Conservation (phyloP, 2,797 vertebrate species). For the Artibeus lituratus region DNA sequence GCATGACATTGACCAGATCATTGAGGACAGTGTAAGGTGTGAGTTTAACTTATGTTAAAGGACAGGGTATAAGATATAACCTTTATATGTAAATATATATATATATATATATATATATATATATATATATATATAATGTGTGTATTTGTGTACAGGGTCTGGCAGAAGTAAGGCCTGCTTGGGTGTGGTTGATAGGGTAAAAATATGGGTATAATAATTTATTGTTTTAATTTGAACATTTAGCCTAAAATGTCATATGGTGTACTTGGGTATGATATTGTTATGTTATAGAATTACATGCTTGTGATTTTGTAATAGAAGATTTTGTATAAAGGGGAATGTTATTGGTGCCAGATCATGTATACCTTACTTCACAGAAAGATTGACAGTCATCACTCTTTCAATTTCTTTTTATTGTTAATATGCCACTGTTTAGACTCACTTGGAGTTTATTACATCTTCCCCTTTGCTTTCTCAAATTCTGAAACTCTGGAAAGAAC, state of each 20-base stretch:
- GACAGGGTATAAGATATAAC: background rate
- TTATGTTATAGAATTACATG: too few species aligned
- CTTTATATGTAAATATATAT: background rate
- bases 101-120: too few species aligned
- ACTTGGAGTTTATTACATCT: background rate
- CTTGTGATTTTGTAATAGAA: too few species aligned
- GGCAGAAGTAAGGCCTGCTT: too few species aligned
- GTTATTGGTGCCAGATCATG: too few species aligned
- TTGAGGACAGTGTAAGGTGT: background rate
- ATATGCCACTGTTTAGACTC: background rate
- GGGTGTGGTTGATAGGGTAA: too few species aligned
- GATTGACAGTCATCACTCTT: background rate
- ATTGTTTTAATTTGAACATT: too few species aligned
- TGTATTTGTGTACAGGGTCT: background rate
- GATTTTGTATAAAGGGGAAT: too few species aligned
- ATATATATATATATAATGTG: background rate
- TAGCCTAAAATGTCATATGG: too few species aligned
- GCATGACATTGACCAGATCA: background rate
- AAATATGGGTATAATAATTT: too few species aligned
- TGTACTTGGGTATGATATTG: too few species aligned
- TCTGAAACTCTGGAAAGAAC: background rate
- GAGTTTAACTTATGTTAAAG: background rate
- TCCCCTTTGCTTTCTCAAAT: background rate
- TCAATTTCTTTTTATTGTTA: background rate
- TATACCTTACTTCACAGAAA: background rate